Base-by-base conservation (phyloP, 2,113 vertebrate genomes). In the Pterocles gutturalis region DNA sequence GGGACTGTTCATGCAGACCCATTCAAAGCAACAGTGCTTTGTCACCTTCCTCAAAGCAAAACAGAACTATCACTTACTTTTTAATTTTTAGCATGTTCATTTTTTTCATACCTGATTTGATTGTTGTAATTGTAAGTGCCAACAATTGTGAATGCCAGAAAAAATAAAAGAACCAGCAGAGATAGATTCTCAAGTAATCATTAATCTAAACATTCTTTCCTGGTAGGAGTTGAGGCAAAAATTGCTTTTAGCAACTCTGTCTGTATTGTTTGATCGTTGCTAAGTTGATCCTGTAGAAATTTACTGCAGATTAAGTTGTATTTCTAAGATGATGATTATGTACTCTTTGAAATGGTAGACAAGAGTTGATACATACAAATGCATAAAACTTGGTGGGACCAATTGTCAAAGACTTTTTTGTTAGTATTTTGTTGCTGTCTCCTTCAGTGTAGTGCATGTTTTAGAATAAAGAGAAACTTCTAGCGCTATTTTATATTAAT, bases 121-220 rank as follows among this genome's bases (percentile, higher is more conserved):
- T 45, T 69, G 71, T 66, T 58, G 54, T 86, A 75, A 75, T 10
- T 87, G 4, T 51, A 69, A 91, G 26, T 49, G 45, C 65, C 81
- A 90, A 48, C n/a, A 72, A 46, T 57, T 72, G 48, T 14, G 33
- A 88, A 80, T 78, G 87, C 90, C 85, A 95, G 87, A 81, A 91
- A 76, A 92, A 94, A 81, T 70, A 70, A 54, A 89, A 93, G 51
- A 87, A 75, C 11, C 33, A 69, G 8, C 66, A 83, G 41, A 54
- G 51, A 90, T n/a, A 89, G 38, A 76, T 85, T 96, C 79, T 89
- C 57, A 88, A 95, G 67, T 86, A 96, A 93, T 95, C 73, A 87
- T 95, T 95, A 92, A 95, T 90, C 64, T 90, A 95, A 91, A 86
- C 60, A 71, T 95, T 91, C 82, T 97, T 94, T 96, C 25, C 51